These are phyloP conservation scores for Sylvilagus bachmani DNA, from an alignment of 2,113 vertebrate genomes.

Conservation along the genomic window DNA sequence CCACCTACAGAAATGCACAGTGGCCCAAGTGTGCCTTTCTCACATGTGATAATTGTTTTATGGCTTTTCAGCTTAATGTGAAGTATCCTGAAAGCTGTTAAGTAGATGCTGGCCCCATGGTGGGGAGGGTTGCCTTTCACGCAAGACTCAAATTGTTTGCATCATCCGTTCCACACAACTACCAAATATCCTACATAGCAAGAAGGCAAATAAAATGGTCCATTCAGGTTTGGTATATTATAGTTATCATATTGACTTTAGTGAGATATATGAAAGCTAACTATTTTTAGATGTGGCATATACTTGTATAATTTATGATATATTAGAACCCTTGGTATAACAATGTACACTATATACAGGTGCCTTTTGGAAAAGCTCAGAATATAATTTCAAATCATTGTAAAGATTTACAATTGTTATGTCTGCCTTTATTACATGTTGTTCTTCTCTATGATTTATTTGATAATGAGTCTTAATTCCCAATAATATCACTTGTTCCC, in stretches of 20 bases:
- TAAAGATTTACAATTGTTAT: constrained; percentile 40
- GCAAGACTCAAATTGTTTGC: constrained; percentile 24
- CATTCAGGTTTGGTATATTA: constrained; percentile 40
- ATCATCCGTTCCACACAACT: background rate
- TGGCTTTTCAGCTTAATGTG: constrained; percentile 40
- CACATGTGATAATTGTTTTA: constrained; percentile 40
- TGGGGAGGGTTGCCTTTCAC: constrained; percentile 31
- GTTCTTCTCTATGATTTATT: constrained; percentile 53
- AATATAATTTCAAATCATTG: constrained; percentile 56
- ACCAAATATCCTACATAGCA: constrained; percentile 38
- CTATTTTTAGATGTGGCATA: constrained; percentile 44
- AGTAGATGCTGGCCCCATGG: background rate
- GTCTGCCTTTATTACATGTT: constrained; percentile 56
- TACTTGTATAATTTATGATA: constrained; percentile 25
- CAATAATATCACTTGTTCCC: constrained; percentile 39
- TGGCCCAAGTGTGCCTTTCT: background rate
- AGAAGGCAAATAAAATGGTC: constrained; percentile 54
- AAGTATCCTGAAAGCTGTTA: background rate
- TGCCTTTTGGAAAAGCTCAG: constrained; percentile 25
- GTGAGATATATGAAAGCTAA: constrained; percentile 64
- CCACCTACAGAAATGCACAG: background rate
- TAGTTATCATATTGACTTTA: constrained; percentile 53
- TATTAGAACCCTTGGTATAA: background rate
- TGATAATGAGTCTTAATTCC: constrained; percentile 52
- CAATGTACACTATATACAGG: background rate